Evolutionary conservation across 2,797 vertebrate species (phyloP), one percentile per base, ranked within the genome.

Genomic region (Leuciscus waleckii): DNA sequence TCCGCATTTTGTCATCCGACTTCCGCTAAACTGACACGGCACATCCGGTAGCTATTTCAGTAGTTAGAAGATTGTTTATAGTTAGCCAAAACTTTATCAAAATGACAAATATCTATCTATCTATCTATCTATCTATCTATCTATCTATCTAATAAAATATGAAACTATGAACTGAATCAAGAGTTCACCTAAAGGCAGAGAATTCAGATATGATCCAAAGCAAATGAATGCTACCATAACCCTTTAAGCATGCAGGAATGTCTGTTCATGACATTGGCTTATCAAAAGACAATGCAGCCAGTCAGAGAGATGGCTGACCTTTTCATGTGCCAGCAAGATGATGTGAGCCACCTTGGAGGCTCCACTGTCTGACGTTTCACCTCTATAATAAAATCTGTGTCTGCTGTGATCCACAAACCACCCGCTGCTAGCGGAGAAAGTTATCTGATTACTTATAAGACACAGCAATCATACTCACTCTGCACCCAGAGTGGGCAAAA

Each of bases 361-460:
- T 56, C 56, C 69, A 49, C 77, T 49, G 90, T 86, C 89, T 89
- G 90, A 91, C 84, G 82, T 79, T 90, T 91, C 90, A 91, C 85
- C 91, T 93, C 90, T 87, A 79, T 85, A 89, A 91, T 85, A 86
- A 87, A 90, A 89, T 89, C 88, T 91, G 90, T 92, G 89, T 89
- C 85, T 89, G 87, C 91, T 88, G 88, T 61, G 70, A 88, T 80
- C 88, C 79, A 83, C 89, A 82, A 83, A 85, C 90, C 86, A 88
- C 91, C 73, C 89, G 89, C 91, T 91, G 91, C 86, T 89, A 91
- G 65, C 78, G 88, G 85, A 88, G 29, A 74, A 90, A 71, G 85
- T 70, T 81, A 91, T 91, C 92, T 92, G 88, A 93, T 92, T 91
- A 94, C 84, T 79, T 84, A 84, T 23, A 84, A 80, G 37, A 35